Evolutionary conservation across 2,113 vertebrate species (phyloP).

Genomic region (Solenodon paradoxus): DNA sequence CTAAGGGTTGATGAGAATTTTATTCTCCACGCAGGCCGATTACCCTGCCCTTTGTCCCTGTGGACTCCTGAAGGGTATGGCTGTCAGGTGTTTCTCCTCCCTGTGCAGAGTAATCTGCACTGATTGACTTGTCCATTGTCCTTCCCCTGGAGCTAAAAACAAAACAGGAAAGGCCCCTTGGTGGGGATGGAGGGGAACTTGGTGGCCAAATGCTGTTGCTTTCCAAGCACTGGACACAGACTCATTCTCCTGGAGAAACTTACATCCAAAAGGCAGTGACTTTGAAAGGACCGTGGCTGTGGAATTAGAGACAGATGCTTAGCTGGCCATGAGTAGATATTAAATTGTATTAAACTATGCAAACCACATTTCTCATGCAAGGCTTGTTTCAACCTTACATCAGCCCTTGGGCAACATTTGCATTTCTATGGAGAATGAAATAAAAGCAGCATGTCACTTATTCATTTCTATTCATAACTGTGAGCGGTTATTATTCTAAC

Average conservation of each 20-base stretch:
- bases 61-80: not conserved
- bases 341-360: constrained; percentile 72
- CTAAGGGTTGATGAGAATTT: constrained; percentile 51
- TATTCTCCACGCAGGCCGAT: not conserved
- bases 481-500: constrained; percentile 51
- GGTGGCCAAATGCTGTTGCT: constrained; percentile 45
- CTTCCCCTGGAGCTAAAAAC: constrained; percentile 21
- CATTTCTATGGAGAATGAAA: constrained; percentile 72
- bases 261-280: constrained; percentile 56
- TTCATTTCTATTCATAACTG: constrained; percentile 72
- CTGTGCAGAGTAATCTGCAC: not conserved
- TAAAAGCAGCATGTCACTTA: constrained; percentile 68
- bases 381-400: constrained; percentile 69
- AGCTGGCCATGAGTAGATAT: constrained; percentile 68
- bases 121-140: constrained; percentile 67
- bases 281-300: constrained; percentile 63
- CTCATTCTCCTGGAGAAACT: constrained; percentile 50
- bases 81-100: constrained; percentile 45
- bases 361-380: constrained; percentile 69
- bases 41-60: not conserved
- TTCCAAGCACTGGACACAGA: constrained; percentile 25
- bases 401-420: constrained; percentile 67
- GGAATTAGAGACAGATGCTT: constrained; percentile 76
- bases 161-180: constrained; percentile 52
- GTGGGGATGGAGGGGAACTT: not conserved